Conservation (phyloP, 2,888 invertebrate genomes). For the Celastrina argiolus region DNA sequence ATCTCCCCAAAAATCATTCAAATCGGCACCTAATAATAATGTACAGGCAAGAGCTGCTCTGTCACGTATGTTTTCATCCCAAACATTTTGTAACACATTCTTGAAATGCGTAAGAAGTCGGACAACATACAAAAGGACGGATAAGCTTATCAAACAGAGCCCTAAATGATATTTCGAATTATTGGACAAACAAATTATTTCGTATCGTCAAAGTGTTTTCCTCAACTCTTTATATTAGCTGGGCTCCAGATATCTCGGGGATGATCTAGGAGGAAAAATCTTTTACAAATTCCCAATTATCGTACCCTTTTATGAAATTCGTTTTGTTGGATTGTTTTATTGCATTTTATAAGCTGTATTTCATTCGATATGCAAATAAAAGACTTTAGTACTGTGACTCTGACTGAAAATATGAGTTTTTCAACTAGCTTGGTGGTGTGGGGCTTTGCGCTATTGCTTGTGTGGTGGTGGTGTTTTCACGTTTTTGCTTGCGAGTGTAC, state of each 20-base stretch:
- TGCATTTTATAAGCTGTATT: too few relatives aligned
- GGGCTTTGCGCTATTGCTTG: too few relatives aligned
- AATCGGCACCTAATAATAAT: too few relatives aligned
- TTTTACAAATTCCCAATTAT: not conserved
- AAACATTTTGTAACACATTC: not conserved
- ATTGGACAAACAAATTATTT: not conserved
- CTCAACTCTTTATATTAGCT: not conserved
- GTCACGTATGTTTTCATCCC: not conserved
- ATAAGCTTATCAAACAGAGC: not conserved
- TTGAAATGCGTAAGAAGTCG: not conserved
- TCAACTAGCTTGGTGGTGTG: too few relatives aligned
- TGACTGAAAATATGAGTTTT: too few relatives aligned
- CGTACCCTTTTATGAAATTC: not conserved
- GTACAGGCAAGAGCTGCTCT: too few relatives aligned
- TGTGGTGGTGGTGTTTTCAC: too few relatives aligned
- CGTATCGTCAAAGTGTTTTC: slow-evolving; percentile 5
- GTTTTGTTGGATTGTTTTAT: too few relatives aligned
- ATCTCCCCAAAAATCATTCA: too few relatives aligned
- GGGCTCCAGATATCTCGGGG: not conserved
- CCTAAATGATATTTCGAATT: not conserved
- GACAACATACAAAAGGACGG: not conserved
- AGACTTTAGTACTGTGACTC: too few relatives aligned
- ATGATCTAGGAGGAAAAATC: not conserved
- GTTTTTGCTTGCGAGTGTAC: too few relatives aligned
- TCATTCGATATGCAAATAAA: too few relatives aligned